These are phyloP conservation scores for Enteromius anoplus DNA, from an alignment of 2,797 vertebrate species.

Conservation along the genomic window DNA sequence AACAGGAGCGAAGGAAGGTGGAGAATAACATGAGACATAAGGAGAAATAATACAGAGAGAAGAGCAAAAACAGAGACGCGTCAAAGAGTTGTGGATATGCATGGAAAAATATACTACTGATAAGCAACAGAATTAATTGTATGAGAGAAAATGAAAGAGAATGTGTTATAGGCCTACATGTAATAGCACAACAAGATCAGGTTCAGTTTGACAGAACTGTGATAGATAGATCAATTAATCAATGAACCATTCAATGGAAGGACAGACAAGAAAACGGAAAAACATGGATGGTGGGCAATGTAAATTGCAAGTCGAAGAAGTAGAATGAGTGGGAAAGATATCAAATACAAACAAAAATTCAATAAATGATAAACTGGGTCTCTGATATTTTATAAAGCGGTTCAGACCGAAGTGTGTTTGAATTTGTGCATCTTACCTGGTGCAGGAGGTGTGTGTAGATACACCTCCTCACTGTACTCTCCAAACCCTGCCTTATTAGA, in stretches of 20 bases:
- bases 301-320: background rate
- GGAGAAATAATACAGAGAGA: slow-evolving; percentile 25
- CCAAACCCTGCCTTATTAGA: slow-evolving; percentile 96
- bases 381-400: background rate
- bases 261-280: background rate
- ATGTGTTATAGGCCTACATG: background rate
- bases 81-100: slow-evolving; percentile 24
- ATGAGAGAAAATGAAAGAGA: slow-evolving; percentile 15
- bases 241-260: background rate
- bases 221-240: background rate
- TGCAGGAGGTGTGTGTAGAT: slow-evolving; percentile 92
- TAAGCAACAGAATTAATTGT: background rate
- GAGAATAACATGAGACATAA: slow-evolving; percentile 29
- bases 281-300: background rate
- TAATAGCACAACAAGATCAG: slow-evolving; percentile 2
- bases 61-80: slow-evolving; percentile 6
- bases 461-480: slow-evolving; percentile 95
- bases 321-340: slow-evolving; percentile 62
- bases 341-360: slow-evolving; percentile 58
- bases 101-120: background rate
- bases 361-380: slow-evolving; percentile 47
- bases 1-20: slow-evolving; percentile 29
- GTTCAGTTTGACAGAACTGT: background rate
- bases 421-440: slow-evolving; percentile 79
- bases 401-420: background rate